These are phyloP conservation scores for Leucoptera coffeella DNA, from an alignment of 2,888 invertebrate species.

Conservation along the genomic window DNA sequence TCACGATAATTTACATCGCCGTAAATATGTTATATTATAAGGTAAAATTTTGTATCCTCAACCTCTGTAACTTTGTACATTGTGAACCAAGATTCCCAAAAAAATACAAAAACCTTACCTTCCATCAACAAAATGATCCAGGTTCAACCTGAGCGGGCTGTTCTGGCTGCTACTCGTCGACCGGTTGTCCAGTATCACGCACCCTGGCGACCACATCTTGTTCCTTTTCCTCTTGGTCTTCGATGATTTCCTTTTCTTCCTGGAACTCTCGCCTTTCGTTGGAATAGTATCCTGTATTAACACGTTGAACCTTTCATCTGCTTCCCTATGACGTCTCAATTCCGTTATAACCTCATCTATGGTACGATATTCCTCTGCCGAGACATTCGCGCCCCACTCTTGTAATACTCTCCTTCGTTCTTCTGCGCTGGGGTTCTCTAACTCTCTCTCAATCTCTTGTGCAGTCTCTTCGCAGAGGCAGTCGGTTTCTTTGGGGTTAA, in stretches of 20 bases:
- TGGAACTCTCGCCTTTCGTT: constrained; percentile 16
- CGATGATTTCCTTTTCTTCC: constrained; percentile 13
- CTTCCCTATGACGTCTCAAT: constrained; percentile 20
- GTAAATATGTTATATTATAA: too few relatives aligned
- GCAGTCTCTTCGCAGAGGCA: constrained; percentile 16
- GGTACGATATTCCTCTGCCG: constrained; percentile 19
- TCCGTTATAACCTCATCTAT: constrained; percentile 32
- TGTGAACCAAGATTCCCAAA: constrained; percentile 2
- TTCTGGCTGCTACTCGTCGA: constrained; percentile 17
- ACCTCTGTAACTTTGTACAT: too few relatives aligned
- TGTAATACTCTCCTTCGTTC: constrained; percentile 12
- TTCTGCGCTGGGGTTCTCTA: constrained; percentile 32
- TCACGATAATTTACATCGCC: too few relatives aligned
- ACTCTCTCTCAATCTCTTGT: constrained; percentile 11
- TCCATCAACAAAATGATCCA: constrained; percentile 43
- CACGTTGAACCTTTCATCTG: constrained; percentile 16
- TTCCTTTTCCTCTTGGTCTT: constrained; percentile 29
- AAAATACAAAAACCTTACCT: constrained; percentile 16
- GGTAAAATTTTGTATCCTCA: too few relatives aligned
- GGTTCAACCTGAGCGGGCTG: constrained; percentile 29
- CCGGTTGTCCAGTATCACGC: constrained; percentile 33
- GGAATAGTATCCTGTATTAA: constrained; percentile 12
- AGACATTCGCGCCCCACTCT: constrained; percentile 17
- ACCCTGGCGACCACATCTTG: constrained; percentile 35
- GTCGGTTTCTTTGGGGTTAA: constrained; percentile 13